phyloP scores from a whole-genome alignment of 2,113 vertebrate genomes.

The Hyperopisus bebe region DNA sequence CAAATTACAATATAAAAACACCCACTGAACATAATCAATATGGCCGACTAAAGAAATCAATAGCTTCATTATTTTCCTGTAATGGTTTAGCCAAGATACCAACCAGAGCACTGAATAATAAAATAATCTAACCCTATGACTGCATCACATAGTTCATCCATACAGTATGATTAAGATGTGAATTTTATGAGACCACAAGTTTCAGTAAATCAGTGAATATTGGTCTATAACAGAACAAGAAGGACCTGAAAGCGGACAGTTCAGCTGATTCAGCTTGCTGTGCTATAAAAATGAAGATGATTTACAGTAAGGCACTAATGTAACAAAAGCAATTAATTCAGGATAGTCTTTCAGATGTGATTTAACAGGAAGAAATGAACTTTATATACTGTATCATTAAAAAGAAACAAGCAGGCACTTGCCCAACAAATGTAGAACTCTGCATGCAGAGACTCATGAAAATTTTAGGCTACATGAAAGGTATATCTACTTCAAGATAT shows the following conservation, averaged over 20 bases:
- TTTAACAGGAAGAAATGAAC: neutral
- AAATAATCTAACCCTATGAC: neutral
- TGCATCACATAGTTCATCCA: neutral
- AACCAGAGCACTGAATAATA: neutral
- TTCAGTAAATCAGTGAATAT: neutral
- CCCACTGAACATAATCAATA: neutral
- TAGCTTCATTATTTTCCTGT: neutral
- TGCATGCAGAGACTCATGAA: neutral
- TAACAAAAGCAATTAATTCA: neutral
- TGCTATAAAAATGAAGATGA: neutral
- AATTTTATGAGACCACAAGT: neutral
- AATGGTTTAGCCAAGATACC: neutral
- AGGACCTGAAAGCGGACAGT: neutral
- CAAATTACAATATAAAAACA: neutral
- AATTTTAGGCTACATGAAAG: neutral
- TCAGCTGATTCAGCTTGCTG: neutral
- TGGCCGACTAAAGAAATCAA: neutral
- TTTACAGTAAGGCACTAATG: neutral
- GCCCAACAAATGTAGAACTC: conserved; percentile 1
- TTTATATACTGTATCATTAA: conserved; percentile 4
- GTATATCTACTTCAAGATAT: neutral
- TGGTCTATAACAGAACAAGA: neutral
- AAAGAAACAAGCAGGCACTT: neutral
- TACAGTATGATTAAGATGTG: neutral
- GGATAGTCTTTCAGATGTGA: neutral